Evolutionary conservation across 2,888 invertebrate species (phyloP), one percentile per base, ranked within the genome.

Genomic region (Amiota mariae): DNA sequence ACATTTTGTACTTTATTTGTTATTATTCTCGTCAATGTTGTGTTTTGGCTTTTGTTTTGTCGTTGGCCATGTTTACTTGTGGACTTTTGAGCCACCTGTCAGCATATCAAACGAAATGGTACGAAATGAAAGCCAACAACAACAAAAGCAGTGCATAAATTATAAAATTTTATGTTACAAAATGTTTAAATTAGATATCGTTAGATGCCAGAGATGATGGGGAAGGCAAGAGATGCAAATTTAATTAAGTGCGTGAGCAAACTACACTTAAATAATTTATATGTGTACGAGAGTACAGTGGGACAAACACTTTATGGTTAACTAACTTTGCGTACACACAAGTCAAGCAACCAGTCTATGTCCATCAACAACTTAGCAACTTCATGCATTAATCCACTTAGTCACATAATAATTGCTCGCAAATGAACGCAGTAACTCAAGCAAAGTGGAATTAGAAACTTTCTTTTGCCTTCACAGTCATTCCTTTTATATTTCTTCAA

Each of bases 161-260:
- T 78, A 78, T 79, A 77, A 80, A 80, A 79, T 77, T 76, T 72
- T 76, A 80, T 75, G 46, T 76, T 59, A 13, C 18, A 59, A 59
- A 59, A 54, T 77, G 76, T 77, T 73, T 74, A 80, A 80, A 79
- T 79, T 77, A 79, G 78, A 36, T 36, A 36, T 6, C 8, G 36
- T 36, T 36, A 36, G 36, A 36, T 36, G 36, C 36, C 2, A 6
- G 36, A 36, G 36, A 36, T 36, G 36, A 36, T 36, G 36, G 8
- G 2, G 36, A 36, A 36, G 36, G 36, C 36, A 36, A 36, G 36
- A 36, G 6, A 59, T 20, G 15, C 73, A 80, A 80, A 77, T 78
- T 80, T 77, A 78, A 80, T 78, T 78, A 77, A 77, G 77, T 76
- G 74, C 70, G 63, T 72, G 75, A 74, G 70, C 15, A 15, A 20